Evolutionary conservation across 37 sponge, comb jelly and placozoan species (phyloP).

Genomic region (Oopsacas minuta): DNA sequence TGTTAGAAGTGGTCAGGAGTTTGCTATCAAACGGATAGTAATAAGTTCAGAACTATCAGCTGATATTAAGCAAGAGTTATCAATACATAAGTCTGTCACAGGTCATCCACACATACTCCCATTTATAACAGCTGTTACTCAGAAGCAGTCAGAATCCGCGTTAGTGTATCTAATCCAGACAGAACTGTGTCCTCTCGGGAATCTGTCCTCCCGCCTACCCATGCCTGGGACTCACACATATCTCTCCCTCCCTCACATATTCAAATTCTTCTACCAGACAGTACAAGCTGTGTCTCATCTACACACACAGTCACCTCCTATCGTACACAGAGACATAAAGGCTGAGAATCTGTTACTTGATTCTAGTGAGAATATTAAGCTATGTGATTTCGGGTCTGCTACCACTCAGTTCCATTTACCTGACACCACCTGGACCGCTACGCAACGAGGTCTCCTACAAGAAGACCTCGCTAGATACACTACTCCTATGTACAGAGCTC

Average conservation of each 20-base stretch:
- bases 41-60: not conserved
- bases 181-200: slow-evolving; percentile 42
- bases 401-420: slow-evolving; percentile 57
- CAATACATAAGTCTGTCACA: slow-evolving; percentile 5
- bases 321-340: slow-evolving; percentile 92
- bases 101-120: slow-evolving; percentile 73
- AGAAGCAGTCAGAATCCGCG: slow-evolving; percentile 32
- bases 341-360: slow-evolving; percentile 77
- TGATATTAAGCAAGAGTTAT: not conserved
- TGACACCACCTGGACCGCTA: slow-evolving; percentile 54
- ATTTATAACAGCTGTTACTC: slow-evolving; percentile 38
- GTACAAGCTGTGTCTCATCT: slow-evolving; percentile 77
- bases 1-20: slow-evolving; percentile 39
- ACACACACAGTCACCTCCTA: slow-evolving; percentile 63
- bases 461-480: slow-evolving; percentile 85
- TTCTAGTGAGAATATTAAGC: slow-evolving; percentile 42
- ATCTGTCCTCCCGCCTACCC: not conserved
- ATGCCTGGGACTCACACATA: not conserved
- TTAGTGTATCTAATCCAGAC: slow-evolving; percentile 74
- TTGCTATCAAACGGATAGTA: slow-evolving; percentile 54
- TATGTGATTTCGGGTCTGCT: slow-evolving; percentile 98
- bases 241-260: slow-evolving; percentile 49
- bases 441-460: slow-evolving; percentile 66
- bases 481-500: slow-evolving; percentile 88
- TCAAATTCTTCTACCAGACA: slow-evolving; percentile 62